These are phyloP conservation scores for Lycaon pictus DNA, from an alignment of 2,113 vertebrate species.

Conservation along the genomic window DNA sequence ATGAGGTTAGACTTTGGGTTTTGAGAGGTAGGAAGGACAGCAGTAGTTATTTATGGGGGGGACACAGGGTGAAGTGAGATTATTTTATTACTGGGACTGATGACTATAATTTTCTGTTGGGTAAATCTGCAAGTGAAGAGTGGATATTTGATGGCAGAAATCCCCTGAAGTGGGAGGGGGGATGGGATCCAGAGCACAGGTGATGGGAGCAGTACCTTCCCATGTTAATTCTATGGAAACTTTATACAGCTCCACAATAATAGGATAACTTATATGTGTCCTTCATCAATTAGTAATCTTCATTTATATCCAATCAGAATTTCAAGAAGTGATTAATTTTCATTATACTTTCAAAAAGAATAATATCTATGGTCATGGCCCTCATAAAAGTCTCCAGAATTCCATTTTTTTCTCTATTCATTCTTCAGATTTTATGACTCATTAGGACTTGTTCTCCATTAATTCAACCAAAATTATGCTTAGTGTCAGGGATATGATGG, in stretches of 20 bases:
- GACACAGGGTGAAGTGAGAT: background rate
- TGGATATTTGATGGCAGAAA: constrained; percentile 24
- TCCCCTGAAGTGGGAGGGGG: background rate
- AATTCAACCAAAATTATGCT: constrained; percentile 58
- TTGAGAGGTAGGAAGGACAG: background rate
- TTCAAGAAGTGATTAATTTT: constrained; percentile 72
- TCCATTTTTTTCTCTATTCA: constrained; percentile 51
- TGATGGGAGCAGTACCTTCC: background rate
- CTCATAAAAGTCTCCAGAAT: constrained; percentile 46
- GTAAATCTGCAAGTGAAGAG: background rate
- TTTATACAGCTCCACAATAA: constrained; percentile 65
- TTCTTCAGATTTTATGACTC: constrained; percentile 69
- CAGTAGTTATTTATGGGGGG: accelerated
- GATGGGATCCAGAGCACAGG: background rate
- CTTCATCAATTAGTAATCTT: constrained; percentile 78
- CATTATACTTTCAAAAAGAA: constrained; percentile 55
- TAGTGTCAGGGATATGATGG: background rate
- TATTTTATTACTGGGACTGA: background rate
- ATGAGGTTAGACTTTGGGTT: background rate
- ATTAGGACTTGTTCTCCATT: constrained; percentile 36
- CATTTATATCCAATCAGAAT: constrained; percentile 68
- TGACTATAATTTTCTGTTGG: background rate
- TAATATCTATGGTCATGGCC: background rate
- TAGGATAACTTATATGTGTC: constrained; percentile 71
- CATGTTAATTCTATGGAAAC: constrained; percentile 67